phyloP scores from a whole-genome alignment of 2,888 invertebrate species.

The Drosophila cognata region DNA sequence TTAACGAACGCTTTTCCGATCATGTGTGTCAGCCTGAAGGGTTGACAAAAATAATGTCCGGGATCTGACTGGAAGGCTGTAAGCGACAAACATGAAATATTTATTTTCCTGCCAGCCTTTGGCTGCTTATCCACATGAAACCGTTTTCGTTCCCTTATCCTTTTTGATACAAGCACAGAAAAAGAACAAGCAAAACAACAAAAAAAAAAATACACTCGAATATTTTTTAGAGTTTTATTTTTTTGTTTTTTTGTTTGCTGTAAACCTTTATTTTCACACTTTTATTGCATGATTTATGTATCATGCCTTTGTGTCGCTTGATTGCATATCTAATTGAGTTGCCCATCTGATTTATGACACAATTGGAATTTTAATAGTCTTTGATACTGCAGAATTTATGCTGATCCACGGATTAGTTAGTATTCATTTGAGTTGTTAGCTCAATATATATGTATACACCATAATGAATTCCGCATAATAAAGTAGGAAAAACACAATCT shows the following conservation, averaged over 20 bases:
- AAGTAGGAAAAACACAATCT: neutral
- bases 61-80: slow-evolving; percentile 16
- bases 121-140: slow-evolving; percentile 42
- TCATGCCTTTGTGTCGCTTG: slow-evolving; percentile 42
- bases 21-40: slow-evolving; percentile 32
- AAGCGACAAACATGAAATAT: slow-evolving; percentile 44
- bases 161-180: slow-evolving; percentile 42
- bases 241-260: slow-evolving; percentile 10
- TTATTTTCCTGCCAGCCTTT: slow-evolving; percentile 35
- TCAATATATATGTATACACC: neutral
- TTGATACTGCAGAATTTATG: slow-evolving; percentile 21
- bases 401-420: slow-evolving; percentile 35
- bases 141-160: slow-evolving; percentile 33
- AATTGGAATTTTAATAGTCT: slow-evolving; percentile 44
- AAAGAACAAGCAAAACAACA: slow-evolving; percentile 12
- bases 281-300: slow-evolving; percentile 62
- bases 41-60: slow-evolving; percentile 16
- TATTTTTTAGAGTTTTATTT: slow-evolving; percentile 24
- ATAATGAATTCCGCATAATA: slow-evolving; percentile 7
- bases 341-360: slow-evolving; percentile 51
- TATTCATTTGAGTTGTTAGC: slow-evolving; percentile 23
- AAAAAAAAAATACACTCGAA: slow-evolving; percentile 9
- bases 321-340: slow-evolving; percentile 65
- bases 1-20: slow-evolving; percentile 29
- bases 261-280: slow-evolving; percentile 54